These are phyloP conservation scores for cat (Felis catus) DNA, from an alignment of 2,113 vertebrate genomes.

Conservation along the genomic window DNA sequence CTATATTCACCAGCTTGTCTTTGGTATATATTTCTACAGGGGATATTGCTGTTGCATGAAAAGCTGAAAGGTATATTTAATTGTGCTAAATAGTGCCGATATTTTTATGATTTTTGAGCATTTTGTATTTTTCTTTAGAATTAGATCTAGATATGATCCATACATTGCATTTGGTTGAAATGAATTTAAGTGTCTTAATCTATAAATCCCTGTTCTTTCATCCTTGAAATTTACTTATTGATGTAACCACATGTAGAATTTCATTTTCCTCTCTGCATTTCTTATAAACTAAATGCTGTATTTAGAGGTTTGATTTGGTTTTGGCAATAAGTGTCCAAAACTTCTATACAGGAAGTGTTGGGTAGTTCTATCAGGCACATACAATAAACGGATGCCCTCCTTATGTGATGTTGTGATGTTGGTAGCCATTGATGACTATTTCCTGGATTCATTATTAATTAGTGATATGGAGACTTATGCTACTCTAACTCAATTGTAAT, in stretches of 20 bases:
- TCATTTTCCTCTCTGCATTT: neutral
- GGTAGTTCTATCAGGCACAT: neutral
- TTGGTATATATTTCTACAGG: neutral
- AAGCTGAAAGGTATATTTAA: neutral
- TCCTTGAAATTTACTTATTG: neutral
- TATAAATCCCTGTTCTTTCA: neutral
- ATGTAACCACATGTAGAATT: neutral
- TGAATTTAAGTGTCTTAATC: neutral
- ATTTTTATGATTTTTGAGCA: neutral
- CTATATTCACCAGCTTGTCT: neutral
- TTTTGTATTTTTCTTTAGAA: neutral
- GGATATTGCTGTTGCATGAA: neutral
- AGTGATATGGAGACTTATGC: neutral
- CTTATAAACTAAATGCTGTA: neutral
- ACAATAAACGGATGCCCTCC: neutral
- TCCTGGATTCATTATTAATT: neutral
- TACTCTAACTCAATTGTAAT: neutral
- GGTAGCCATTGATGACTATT: neutral
- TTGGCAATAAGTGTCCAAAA: neutral
- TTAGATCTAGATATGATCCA: neutral
- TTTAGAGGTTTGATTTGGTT: neutral
- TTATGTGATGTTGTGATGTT: neutral
- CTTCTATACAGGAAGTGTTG: neutral
- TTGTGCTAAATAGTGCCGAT: neutral
- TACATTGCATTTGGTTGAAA: neutral